Evolutionary conservation across 2,797 vertebrate species (phyloP).

Genomic region (Myotis findleyi): DNA sequence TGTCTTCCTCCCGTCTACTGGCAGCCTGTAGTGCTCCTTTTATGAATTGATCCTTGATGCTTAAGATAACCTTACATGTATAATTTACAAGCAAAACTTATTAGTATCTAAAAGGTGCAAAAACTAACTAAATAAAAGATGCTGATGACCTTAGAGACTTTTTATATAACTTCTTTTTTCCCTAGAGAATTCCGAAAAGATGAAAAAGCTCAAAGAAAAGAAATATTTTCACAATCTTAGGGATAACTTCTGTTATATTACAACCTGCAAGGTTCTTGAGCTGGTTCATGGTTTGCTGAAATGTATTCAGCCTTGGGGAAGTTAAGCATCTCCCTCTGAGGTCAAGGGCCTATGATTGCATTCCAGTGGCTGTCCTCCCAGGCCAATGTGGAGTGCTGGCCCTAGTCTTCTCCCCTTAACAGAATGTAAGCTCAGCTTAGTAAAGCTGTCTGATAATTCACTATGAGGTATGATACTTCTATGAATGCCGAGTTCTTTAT

Average conservation of each 20-base stretch:
- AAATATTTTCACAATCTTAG: constrained; percentile 23
- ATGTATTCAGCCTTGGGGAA: background rate
- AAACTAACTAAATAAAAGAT: background rate
- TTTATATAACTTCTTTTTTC: background rate
- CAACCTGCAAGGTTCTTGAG: background rate
- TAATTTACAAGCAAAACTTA: constrained; percentile 39
- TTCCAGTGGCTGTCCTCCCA: background rate
- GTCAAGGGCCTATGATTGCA: background rate
- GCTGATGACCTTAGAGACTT: constrained; percentile 6
- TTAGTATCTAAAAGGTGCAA: background rate
- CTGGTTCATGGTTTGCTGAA: background rate
- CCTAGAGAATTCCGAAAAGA: background rate
- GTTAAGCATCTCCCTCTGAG: background rate
- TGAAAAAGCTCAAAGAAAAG: constrained; percentile 15
- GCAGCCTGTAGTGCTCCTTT: background rate
- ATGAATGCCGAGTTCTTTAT: background rate
- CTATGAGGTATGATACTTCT: background rate
- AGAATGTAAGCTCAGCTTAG: constrained; percentile 17
- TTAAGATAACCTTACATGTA: background rate
- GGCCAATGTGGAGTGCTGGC: background rate
- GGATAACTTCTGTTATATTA: background rate
- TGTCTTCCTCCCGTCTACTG: background rate
- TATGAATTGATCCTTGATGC: background rate
- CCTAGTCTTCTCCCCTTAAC: background rate
- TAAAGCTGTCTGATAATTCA: constrained; percentile 28